A percentile compares a stretch with the other conserved stretches of the same genome.
Evolutionary conservation across 2,113 vertebrate species (phyloP).

Genomic region (Xerus inauris): DNA sequence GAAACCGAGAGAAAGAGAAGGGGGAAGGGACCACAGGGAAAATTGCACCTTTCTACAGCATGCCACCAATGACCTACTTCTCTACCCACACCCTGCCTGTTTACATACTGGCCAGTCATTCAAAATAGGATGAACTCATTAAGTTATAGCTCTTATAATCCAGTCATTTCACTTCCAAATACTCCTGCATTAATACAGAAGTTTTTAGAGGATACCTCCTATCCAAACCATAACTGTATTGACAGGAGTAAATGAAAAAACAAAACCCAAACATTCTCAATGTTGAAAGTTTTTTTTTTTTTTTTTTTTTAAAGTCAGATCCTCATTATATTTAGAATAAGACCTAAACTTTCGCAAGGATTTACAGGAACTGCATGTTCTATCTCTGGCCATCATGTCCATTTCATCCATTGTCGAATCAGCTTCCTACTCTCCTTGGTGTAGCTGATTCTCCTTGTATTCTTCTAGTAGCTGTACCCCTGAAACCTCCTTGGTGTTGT

Average conservation of each 20-base stretch:
- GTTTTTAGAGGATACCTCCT: no score
- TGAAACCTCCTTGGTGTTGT: neutral
- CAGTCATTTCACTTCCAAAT: no score
- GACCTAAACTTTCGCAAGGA: neutral
- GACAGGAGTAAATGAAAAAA: neutral
- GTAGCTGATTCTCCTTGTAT: neutral
- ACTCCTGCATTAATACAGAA: no score
- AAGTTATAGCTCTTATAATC: no score
- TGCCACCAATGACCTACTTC: no score
- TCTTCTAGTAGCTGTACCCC: neutral
- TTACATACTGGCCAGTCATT: no score
- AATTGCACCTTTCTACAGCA: no score
- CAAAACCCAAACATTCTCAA: neutral
- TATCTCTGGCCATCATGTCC: neutral
- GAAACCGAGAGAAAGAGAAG: no score
- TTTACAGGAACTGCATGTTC: neutral
- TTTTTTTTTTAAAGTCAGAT: neutral
- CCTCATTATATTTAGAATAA: neutral
- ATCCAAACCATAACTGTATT: no score
- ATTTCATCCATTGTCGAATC: neutral
- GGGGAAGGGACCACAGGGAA: no score
- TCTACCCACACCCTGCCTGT: no score
- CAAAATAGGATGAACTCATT: no score
- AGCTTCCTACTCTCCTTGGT: fast-evolving
- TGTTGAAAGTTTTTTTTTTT: neutral